Evolutionary conservation across 2,888 invertebrate species (phyloP).

Genomic region (Theristus sp.): DNA sequence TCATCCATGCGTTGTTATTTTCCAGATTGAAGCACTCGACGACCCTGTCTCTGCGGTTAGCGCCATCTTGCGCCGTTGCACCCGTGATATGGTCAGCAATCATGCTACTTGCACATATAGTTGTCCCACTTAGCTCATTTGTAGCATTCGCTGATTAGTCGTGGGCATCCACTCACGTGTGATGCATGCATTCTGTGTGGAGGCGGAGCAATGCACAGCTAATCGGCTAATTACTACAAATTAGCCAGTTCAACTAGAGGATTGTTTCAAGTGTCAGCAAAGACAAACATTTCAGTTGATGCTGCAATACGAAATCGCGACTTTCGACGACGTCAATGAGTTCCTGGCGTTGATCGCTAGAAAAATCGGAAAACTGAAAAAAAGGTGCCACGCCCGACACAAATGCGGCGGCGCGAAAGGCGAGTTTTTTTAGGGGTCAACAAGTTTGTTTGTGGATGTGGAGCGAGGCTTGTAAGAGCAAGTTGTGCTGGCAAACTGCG

Average conservation of each 20-base stretch:
- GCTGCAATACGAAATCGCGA: slow-evolving; percentile 38
- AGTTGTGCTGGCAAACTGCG: no score
- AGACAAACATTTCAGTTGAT: no score
- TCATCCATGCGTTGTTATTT: no score
- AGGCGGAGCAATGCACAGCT: no score
- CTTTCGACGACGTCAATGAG: slow-evolving; percentile 39
- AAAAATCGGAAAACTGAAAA: slow-evolving; percentile 66
- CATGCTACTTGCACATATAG: no score
- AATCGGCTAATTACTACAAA: no score
- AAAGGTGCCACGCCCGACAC: slow-evolving; percentile 75
- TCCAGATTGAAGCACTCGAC: background rate
- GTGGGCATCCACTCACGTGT: no score
- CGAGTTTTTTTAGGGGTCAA: background rate
- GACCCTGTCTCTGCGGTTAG: background rate
- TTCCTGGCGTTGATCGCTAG: slow-evolving; percentile 56
- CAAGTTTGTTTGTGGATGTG: no score
- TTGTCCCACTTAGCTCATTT: background rate
- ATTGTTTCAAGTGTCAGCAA: no score
- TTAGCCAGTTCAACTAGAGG: no score
- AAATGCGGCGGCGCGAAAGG: slow-evolving; percentile 44
- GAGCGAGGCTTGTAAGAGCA: no score
- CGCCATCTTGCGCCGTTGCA: background rate
- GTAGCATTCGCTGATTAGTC: background rate
- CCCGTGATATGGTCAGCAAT: background rate
- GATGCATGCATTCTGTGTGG: no score